Percentiles rank a stretch among this genome's conserved stretches.
phyloP scores from a whole-genome alignment of 2,113 vertebrate species.

The Malurus elegans region DNA sequence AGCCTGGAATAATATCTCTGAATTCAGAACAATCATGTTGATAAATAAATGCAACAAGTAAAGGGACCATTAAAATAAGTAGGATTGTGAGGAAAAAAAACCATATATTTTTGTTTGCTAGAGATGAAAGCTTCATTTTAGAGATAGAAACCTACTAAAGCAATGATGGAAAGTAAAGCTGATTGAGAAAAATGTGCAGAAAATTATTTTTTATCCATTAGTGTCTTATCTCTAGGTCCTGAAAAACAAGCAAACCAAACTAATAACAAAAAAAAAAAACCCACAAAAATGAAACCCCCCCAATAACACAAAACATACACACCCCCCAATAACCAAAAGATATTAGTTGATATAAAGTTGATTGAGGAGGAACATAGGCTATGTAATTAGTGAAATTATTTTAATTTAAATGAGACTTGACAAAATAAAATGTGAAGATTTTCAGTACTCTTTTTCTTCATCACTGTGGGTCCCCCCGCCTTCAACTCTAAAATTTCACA shows the following conservation, averaged over 20 bases:
- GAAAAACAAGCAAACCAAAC: neutral
- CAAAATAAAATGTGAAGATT: neutral
- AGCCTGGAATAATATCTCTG: neutral
- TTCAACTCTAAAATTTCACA: neutral
- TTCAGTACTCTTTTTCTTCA: neutral
- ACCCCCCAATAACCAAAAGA: neutral
- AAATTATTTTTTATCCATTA: neutral
- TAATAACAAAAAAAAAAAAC: neutral
- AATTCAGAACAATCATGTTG: neutral
- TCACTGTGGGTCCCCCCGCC: neutral
- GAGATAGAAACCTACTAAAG: neutral
- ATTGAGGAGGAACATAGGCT: neutral
- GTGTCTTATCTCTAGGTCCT: neutral
- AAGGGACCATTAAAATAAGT: neutral
- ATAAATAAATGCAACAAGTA: neutral
- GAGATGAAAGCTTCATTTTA: neutral
- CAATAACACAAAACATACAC: neutral
- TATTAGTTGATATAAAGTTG: neutral
- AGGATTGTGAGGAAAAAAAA: neutral
- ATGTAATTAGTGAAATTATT: neutral
- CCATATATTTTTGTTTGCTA: accelerated
- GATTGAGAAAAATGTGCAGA: neutral
- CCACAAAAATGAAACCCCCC: neutral
- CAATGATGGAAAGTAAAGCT: neutral
- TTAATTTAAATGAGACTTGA: neutral